These are phyloP conservation scores for Artemia franciscana DNA, from an alignment of 1,140 invertebrate genomes.

Conservation along the genomic window DNA sequence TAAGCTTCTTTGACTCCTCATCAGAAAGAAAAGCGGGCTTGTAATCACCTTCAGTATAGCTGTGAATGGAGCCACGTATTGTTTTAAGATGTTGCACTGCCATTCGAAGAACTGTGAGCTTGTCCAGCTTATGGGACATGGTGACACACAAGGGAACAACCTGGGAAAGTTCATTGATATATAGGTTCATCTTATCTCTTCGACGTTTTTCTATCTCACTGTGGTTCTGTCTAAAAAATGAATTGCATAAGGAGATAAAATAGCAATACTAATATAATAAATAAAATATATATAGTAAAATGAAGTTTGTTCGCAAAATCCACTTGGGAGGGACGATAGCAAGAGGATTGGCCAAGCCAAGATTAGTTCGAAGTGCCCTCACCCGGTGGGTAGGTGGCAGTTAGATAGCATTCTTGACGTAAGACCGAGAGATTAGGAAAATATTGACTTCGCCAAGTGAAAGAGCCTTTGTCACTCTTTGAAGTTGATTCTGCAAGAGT, in stretches of 20 bases:
- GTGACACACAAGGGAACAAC: conserved; percentile 84
- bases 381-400: no score
- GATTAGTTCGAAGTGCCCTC: no score
- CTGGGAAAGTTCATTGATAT: conserved; percentile 66
- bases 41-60: conserved; percentile 54
- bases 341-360: no score
- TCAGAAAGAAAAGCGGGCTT: conserved; percentile 72
- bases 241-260: background rate
- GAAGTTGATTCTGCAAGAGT: no score
- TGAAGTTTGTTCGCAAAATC: no score
- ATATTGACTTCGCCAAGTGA: no score
- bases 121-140: conserved; percentile 77
- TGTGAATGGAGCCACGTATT: conserved; percentile 44
- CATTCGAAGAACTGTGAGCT: conserved; percentile 76
- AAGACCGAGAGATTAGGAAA: no score
- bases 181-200: conserved; percentile 88
- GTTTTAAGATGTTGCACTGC: conserved; percentile 76
- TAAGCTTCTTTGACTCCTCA: conserved; percentile 61
- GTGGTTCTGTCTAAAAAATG: conserved; percentile 52
- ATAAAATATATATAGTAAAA: no score
- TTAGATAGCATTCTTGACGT: no score
- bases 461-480: no score
- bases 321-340: no score
- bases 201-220: conserved; percentile 85
- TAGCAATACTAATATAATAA: no score